Evolutionary conservation across 2,113 vertebrate genomes (phyloP), one percentile per base, ranked within the genome.

Genomic region (Hydropotes inermis): DNA sequence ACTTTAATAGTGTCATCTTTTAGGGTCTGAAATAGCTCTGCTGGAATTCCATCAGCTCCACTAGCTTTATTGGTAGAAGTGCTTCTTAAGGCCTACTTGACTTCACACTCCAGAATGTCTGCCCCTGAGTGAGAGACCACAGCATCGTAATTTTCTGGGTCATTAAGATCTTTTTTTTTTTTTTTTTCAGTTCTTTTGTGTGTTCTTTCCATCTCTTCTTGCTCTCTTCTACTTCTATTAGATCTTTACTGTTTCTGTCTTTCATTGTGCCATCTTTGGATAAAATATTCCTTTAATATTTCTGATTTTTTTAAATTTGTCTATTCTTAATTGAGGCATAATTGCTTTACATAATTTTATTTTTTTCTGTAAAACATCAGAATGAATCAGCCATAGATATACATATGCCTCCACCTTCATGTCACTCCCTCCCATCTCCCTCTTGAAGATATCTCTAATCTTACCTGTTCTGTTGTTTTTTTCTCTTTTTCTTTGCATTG

Each of bases 141-240:
- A 55, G 17, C 54, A 39, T 70, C 0, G 0, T 70, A 30, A 36
- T 23, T 39, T 23, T 23, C n/a, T 36, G 11, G n/a, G n/a, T 70
- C 61, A n/a, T 70, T 70, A 36, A 39, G n/a, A 67, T 67, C 1
- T 50, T 47, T 47, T 47, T 47, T 10, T 36, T 67, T n/a, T 17
- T 67, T 36, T 36, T 0, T 19, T 70, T 23, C 2, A 70, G 19
- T 70, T 1, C 4, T 70, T 67, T n/a, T 67, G 19, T 6, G 19
- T 70, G 10, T 70, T 70, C n/a, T 70, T 70, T 70, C 67, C 19
- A 21, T 70, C 67, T 70, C 19, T 36, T 70, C 33, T 70, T 23
- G 17, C 15, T 70, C 64, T 36, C 64, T 70, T 70, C 67, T 70
- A n/a, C 19, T 39, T 39, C 2, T 23, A 5, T 23, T 39, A 70